Evolutionary conservation across 1,140 invertebrate species (phyloP).

Genomic region (Bicyclus anynana): DNA sequence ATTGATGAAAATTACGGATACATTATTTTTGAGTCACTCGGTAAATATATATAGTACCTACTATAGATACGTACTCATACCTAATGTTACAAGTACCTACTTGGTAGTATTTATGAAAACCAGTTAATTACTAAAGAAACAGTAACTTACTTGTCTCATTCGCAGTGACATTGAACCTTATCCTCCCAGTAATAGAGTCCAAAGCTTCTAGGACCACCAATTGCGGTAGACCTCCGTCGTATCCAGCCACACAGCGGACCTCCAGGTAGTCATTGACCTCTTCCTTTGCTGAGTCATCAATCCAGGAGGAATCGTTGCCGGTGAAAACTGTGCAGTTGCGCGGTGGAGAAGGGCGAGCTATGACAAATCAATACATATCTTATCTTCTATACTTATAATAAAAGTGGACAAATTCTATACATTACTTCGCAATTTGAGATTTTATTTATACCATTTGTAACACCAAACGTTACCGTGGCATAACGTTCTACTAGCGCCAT

Average conservation of each 20-base stretch:
- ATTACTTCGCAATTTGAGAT: too few species aligned
- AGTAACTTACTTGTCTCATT: conserved; percentile 65
- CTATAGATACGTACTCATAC: too few species aligned
- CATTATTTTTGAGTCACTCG: too few species aligned
- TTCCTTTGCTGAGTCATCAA: conserved; percentile 47
- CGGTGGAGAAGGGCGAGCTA: conserved; percentile 60
- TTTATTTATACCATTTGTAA: too few species aligned
- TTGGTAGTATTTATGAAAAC: too few species aligned
- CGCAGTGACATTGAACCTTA: conserved; percentile 56
- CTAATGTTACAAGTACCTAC: too few species aligned
- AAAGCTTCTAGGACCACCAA: conserved; percentile 59
- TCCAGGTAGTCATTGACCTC: conserved; percentile 46
- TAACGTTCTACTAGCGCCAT: too few species aligned
- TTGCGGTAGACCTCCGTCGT: conserved; percentile 62
- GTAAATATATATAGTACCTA: too few species aligned
- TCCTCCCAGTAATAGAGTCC: conserved; percentile 40
- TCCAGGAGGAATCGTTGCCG: conserved; percentile 57
- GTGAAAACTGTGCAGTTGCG: conserved; percentile 58
- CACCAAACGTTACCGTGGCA: too few species aligned
- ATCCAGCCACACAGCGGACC: conserved; percentile 57
- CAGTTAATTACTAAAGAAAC: not conserved
- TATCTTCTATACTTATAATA: too few species aligned
- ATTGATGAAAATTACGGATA: too few species aligned
- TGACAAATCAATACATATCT: not conserved
- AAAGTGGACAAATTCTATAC: too few species aligned